These are phyloP conservation scores for Latheticus oryzae DNA, from an alignment of 2,888 invertebrate genomes.

Conservation along the genomic window DNA sequence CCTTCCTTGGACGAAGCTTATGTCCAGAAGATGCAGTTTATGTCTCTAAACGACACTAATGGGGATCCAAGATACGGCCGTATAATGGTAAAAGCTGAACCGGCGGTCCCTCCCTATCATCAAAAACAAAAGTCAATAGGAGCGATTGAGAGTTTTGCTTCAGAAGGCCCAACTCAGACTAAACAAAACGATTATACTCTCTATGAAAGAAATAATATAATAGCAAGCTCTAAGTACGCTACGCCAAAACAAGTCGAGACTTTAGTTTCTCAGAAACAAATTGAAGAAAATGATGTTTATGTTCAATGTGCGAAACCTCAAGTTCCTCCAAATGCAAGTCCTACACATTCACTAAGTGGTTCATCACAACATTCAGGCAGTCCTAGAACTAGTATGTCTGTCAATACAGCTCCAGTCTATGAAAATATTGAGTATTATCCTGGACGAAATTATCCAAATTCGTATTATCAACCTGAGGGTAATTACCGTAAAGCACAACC, in stretches of 20 bases:
- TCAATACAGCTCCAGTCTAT: slow-evolving; percentile 72
- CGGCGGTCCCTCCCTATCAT: slow-evolving; percentile 52
- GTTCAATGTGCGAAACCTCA: slow-evolving; percentile 65
- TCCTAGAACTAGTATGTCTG: slow-evolving; percentile 61
- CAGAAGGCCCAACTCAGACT: slow-evolving; percentile 62
- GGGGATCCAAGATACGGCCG: slow-evolving; percentile 62
- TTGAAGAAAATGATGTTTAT: slow-evolving; percentile 64
- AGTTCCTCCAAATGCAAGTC: slow-evolving; percentile 64
- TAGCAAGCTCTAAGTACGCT: slow-evolving; percentile 81
- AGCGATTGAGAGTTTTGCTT: slow-evolving; percentile 75
- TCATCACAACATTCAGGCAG: slow-evolving; percentile 71
- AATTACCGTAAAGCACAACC: slow-evolving; percentile 82
- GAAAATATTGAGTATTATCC: slow-evolving; percentile 87
- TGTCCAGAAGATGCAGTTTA: slow-evolving; percentile 60
- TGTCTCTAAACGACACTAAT: slow-evolving; percentile 56
- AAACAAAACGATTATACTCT: slow-evolving; percentile 67
- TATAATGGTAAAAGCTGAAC: slow-evolving; percentile 61
- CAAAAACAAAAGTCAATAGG: slow-evolving; percentile 71
- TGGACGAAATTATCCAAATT: slow-evolving; percentile 66
- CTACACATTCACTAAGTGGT: slow-evolving; percentile 72
- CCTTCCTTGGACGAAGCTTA: slow-evolving; percentile 56
- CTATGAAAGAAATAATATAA: slow-evolving; percentile 80
- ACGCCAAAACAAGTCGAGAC: slow-evolving; percentile 80
- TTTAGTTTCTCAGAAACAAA: slow-evolving; percentile 64
- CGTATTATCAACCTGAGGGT: slow-evolving; percentile 67